Conservation (phyloP, 2,797 vertebrate species). For the Dicrostonyx torquatus region DNA sequence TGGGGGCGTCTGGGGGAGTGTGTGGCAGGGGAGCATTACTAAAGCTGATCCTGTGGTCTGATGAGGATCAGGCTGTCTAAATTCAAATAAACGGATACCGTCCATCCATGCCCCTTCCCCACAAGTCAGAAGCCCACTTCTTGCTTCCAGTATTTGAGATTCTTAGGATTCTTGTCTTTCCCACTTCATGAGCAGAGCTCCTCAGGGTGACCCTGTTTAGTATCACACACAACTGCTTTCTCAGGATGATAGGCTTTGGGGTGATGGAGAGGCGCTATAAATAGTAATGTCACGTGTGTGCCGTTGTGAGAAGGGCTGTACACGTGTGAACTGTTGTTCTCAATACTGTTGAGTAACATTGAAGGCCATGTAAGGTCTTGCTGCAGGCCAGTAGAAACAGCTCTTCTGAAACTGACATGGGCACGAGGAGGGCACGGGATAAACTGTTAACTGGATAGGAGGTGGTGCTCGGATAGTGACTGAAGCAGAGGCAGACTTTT, state of each 20-base stretch:
- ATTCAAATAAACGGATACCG: not conserved
- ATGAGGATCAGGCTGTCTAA: not conserved
- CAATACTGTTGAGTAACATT: not conserved
- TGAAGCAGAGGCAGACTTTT: constrained; percentile 18
- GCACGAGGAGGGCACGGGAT: not conserved
- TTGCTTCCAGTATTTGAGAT: not conserved
- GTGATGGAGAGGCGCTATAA: not conserved
- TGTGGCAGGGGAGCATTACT: not conserved
- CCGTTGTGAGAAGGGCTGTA: not conserved
- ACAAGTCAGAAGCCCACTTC: not conserved
- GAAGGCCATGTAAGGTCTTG: not conserved
- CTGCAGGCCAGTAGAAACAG: constrained; percentile 12
- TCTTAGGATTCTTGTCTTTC: not conserved
- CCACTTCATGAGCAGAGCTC: not conserved
- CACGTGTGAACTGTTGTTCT: not conserved
- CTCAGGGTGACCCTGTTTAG: constrained; percentile 6
- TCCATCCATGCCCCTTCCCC: too few species aligned
- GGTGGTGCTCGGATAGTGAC: not conserved
- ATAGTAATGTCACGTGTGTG: not conserved
- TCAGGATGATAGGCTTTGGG: not conserved
- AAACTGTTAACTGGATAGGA: not conserved
- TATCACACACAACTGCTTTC: constrained; percentile 16
- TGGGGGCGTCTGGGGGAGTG: not conserved
- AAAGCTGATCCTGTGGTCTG: not conserved
- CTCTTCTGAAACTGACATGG: not conserved